Evolutionary conservation across 2,888 invertebrate species (phyloP).

Genomic region (Adelphocoris suturalis): DNA sequence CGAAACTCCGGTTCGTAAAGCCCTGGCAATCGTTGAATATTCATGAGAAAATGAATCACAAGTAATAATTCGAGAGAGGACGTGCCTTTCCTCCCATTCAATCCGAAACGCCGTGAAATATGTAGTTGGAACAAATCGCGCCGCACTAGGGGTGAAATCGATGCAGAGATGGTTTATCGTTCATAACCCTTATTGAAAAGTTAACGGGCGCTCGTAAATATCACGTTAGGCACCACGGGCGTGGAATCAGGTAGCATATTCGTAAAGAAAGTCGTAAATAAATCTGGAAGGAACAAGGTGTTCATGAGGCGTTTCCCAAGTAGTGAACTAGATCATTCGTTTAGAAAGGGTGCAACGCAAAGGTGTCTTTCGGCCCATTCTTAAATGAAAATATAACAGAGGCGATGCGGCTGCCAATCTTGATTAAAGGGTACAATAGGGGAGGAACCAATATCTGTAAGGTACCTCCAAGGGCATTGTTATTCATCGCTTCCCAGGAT

Average conservation of each 20-base stretch:
- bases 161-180: conserved; percentile 55
- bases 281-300: conserved; percentile 70
- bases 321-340: conserved; percentile 60
- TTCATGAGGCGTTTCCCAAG: conserved; percentile 71
- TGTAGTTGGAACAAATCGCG: conserved; percentile 62
- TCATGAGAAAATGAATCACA: conserved; percentile 60
- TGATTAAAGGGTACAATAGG: conserved; percentile 74
- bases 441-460: conserved; percentile 68
- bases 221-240: conserved; percentile 13
- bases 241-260: conserved; percentile 53
- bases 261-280: conserved; percentile 65
- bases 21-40: conserved; percentile 49
- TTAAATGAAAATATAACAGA: conserved; percentile 74
- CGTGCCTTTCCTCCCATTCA: conserved; percentile 51
- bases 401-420: conserved; percentile 74
- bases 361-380: conserved; percentile 36
- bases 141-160: conserved; percentile 62
- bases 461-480: conserved; percentile 68
- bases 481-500: conserved; percentile 73
- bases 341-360: conserved; percentile 42
- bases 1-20: conserved; percentile 54
- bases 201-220: conserved; percentile 66
- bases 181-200: conserved; percentile 58
- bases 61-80: conserved; percentile 45
- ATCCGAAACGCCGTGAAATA: conserved; percentile 59